A percentile compares a stretch with the other conserved stretches of the same genome.
Conservation (phyloP, 2,797 vertebrate genomes). For the Tragopan temminckii region DNA sequence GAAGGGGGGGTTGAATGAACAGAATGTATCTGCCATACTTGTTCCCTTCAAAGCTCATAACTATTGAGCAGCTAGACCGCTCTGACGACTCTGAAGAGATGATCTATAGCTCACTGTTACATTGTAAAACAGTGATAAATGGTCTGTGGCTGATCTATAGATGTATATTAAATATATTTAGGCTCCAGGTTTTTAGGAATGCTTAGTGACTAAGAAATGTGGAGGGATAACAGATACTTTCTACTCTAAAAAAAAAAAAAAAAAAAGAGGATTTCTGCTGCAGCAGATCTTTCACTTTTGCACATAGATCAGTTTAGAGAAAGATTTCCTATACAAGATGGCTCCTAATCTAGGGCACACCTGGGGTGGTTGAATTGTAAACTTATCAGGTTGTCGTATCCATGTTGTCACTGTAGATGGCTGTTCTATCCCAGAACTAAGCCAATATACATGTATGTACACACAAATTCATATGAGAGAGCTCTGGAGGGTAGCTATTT, state of each 20-base stretch:
- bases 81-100: neutral
- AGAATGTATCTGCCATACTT: neutral
- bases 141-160: neutral
- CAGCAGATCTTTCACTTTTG: neutral
- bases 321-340: neutral
- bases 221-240: neutral
- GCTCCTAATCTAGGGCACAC: neutral
- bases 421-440: neutral
- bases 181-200: neutral
- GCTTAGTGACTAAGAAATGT: neutral
- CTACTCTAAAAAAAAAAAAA: neutral
- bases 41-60: neutral
- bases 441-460: fast-evolving
- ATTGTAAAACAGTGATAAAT: neutral
- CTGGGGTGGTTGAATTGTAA: neutral
- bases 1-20: neutral
- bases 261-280: neutral
- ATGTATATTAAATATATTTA: neutral
- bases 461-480: fast-evolving
- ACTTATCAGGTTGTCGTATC: neutral
- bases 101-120: neutral
- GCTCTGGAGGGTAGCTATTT: neutral
- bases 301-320: neutral
- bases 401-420: neutral
- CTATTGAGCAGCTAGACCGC: neutral